These are phyloP conservation scores for Myiothlypis chrysogaster DNA, from an alignment of 2,797 vertebrate genomes.

Conservation along the genomic window DNA sequence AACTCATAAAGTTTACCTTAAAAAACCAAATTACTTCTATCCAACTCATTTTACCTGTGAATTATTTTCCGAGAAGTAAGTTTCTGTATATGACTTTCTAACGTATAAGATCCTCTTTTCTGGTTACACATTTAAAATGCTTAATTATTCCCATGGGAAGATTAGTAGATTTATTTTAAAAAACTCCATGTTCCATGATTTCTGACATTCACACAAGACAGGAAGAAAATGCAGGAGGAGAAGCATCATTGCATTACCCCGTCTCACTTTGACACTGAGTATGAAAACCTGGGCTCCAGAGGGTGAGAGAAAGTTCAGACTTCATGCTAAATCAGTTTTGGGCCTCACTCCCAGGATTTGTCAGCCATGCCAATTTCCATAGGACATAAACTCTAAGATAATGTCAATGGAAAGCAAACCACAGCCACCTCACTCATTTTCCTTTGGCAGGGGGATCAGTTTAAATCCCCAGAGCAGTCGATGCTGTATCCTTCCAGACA, in stretches of 20 bases:
- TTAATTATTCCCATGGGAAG: neutral
- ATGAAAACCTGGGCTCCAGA: neutral
- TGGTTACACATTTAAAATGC: neutral
- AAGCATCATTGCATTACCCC: neutral
- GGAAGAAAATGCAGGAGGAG: neutral
- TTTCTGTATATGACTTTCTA: neutral
- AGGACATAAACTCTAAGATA: constrained; percentile 8
- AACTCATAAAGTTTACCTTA: neutral
- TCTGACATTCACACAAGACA: neutral
- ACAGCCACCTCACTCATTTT: constrained; percentile 35
- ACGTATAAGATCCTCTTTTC: neutral
- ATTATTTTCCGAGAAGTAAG: neutral
- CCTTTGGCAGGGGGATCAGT: constrained; percentile 21
- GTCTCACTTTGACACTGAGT: neutral
- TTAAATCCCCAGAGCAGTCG: constrained; percentile 4
- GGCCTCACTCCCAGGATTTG: neutral
- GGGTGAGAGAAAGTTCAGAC: constrained; percentile 40
- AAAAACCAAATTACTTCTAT: neutral
- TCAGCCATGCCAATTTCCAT: constrained; percentile 20
- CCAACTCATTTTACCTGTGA: neutral
- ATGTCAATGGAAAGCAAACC: constrained; percentile 14
- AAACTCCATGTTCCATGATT: neutral
- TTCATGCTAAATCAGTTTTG: constrained; percentile 31
- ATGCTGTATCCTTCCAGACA: constrained; percentile 38
- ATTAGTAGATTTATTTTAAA: neutral